Percentiles rank a stretch among this genome's conserved stretches.
Conservation (phyloP, 2,888 invertebrate genomes). For the Acronicta leporina region DNA sequence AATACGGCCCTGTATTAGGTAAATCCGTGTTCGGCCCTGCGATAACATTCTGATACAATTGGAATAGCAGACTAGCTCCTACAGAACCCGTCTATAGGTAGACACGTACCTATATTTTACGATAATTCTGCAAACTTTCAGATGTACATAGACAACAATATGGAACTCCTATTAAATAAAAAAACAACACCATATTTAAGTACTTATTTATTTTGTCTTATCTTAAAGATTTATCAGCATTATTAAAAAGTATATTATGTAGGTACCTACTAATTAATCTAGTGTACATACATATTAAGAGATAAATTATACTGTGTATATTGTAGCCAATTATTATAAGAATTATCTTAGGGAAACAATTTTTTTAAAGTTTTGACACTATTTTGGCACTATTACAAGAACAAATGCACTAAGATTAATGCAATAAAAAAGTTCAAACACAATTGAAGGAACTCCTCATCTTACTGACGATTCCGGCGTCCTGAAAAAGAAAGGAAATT, state of each 20-base stretch:
- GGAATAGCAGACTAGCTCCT: too few relatives aligned
- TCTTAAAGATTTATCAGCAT: conserved; percentile 75
- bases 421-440: conserved; percentile 70
- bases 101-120: too few relatives aligned
- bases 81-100: too few relatives aligned
- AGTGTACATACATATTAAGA: conserved; percentile 68
- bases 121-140: too few relatives aligned
- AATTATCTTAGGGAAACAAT: conserved; percentile 61
- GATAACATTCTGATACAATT: too few relatives aligned
- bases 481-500: conserved; percentile 69
- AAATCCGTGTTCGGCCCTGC: too few relatives aligned
- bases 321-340: conserved; percentile 67
- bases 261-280: conserved; percentile 62
- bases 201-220: conserved; percentile 75
- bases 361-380: conserved; percentile 61
- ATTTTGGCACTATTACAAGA: conserved; percentile 84
- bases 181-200: conserved; percentile 59
- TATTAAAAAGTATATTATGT: conserved; percentile 72
- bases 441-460: conserved; percentile 54
- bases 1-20: too few relatives aligned
- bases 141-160: too few relatives aligned
- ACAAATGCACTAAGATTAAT: conserved; percentile 72
- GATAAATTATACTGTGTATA: conserved; percentile 69
- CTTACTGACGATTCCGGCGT: conserved; percentile 86
- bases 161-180: conserved; percentile 25